Conservation (phyloP, 64 coral and sea anemone species). For the Trachythela sp. region DNA sequence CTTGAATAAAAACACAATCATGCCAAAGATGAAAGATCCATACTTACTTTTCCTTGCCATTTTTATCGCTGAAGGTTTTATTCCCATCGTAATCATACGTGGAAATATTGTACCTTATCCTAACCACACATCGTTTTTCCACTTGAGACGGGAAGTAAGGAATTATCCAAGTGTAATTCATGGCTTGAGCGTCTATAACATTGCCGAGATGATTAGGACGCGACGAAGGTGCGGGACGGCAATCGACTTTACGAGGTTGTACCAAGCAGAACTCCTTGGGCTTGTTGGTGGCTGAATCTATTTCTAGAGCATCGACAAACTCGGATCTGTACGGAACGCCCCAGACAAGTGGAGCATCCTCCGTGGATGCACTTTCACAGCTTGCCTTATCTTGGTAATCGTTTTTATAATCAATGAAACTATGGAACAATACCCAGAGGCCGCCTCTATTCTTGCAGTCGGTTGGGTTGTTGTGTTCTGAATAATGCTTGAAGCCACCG, state of each 20-base stretch:
- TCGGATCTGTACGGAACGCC: conserved; percentile 55
- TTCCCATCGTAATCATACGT: conserved; percentile 92
- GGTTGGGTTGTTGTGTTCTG: conserved; percentile 60
- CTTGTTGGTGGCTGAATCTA: neutral
- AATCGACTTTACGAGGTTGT: conserved; percentile 50
- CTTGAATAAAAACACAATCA: too few species aligned
- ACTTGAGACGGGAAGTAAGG: conserved; percentile 73
- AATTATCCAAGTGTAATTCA: conserved; percentile 83
- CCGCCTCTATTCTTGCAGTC: conserved; percentile 61
- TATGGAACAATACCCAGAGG: conserved; percentile 72
- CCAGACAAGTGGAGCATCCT: conserved; percentile 32
- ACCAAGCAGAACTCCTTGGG: conserved; percentile 59
- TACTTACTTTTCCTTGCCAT: neutral
- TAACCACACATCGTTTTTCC: conserved; percentile 63
- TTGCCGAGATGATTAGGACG: conserved; percentile 96
- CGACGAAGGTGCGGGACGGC: conserved; percentile 55
- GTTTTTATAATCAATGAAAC: conserved; percentile 50
- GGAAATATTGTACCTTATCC: conserved; percentile 98
- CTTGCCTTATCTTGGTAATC: neutral
- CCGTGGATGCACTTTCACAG: neutral
- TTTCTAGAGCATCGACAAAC: neutral
- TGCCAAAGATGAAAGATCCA: too few species aligned
- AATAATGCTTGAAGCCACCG: conserved; percentile 52
- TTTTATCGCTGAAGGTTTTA: conserved; percentile 58
- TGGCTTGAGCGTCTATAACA: conserved; percentile 49